Evolutionary conservation across 2,888 invertebrate genomes (phyloP).

Genomic region (Drosophila robusta): DNA sequence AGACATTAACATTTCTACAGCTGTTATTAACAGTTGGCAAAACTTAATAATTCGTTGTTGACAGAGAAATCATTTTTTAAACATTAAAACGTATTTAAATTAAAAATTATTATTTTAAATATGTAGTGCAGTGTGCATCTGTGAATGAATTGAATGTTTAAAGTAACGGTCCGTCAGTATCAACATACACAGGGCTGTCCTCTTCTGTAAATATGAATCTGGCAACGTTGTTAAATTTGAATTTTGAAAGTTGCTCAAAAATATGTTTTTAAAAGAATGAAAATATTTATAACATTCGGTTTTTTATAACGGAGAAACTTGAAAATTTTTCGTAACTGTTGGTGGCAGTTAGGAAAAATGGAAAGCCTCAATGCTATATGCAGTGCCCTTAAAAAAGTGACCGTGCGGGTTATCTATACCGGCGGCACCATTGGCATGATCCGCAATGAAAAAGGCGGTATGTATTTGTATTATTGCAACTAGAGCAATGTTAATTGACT

Average conservation of each 20-base stretch:
- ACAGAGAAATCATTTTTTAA: no score
- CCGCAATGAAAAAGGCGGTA: constrained; percentile 91
- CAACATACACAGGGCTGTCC: not conserved
- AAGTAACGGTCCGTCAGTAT: not conserved
- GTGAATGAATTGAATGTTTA: no score
- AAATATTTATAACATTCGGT: not conserved
- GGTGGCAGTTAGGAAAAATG: constrained; percentile 17
- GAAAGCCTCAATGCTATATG: not conserved
- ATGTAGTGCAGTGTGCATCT: no score
- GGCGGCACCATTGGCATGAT: constrained; percentile 99
- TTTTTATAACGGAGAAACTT: constrained; percentile 2
- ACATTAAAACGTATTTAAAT: no score
- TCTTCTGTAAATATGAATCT: not conserved
- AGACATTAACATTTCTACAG: not conserved
- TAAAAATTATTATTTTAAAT: not conserved
- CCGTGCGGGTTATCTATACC: constrained; percentile 95
- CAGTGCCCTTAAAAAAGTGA: constrained; percentile 85
- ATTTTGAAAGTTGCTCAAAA: not conserved
- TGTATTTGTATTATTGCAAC: constrained; percentile 64
- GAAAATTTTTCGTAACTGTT: not conserved
- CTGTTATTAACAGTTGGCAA: not conserved
- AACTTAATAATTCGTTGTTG: not conserved
- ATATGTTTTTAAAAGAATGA: not conserved
- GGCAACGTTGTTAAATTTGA: not conserved
- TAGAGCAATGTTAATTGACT: not conserved